Evolutionary conservation across 2,888 invertebrate species (phyloP), one percentile per base, ranked within the genome.

Genomic region (Operophtera brumata): DNA sequence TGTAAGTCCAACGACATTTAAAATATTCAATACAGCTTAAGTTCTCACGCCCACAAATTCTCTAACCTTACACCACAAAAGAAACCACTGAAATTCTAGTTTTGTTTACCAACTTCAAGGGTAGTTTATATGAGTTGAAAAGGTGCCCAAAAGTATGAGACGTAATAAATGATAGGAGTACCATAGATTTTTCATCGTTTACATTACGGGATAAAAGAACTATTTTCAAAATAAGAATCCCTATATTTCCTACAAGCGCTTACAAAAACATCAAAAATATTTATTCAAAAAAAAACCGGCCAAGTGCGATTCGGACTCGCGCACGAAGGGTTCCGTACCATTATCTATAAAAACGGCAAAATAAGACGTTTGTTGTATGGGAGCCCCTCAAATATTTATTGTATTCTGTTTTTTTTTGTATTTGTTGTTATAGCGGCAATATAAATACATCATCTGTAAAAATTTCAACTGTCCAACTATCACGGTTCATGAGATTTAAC

Each of bases 51-150:
- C 20, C 30, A 36, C 25, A 46, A 45, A 45, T 47, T 46, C 39
- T 43, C 39, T n/a, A 36, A 46, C 41, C 59, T 57, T 57, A 62
- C 43, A 65, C 45, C 41, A 10, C 35, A 32, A 52, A 47, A 42
- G 45, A 44, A 52, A 45, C 40, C 41, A 41, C 20, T 41, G 14
- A 47, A 57, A 57, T 52, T 44, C 44, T 40, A 35, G 46, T 37
- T 52, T 51, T 44, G 30, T 52, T 47, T 44, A 36, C 44, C 45
- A 49, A 57, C 52, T 52, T 48, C 1, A 47, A 47, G 64, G 57
- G 43, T 47, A 57, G 57, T 57, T 57, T 47, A 49, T 39, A 57
- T 42, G 34, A 50, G 45, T 60, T 49, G 30, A 30, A 47, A 47
- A 39, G n/a, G 13, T 30, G 25, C 28, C 28, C 11, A 37, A 47